Evolutionary conservation across 2,888 invertebrate genomes (phyloP).

Genomic region (Andricus quercusramuli): DNA sequence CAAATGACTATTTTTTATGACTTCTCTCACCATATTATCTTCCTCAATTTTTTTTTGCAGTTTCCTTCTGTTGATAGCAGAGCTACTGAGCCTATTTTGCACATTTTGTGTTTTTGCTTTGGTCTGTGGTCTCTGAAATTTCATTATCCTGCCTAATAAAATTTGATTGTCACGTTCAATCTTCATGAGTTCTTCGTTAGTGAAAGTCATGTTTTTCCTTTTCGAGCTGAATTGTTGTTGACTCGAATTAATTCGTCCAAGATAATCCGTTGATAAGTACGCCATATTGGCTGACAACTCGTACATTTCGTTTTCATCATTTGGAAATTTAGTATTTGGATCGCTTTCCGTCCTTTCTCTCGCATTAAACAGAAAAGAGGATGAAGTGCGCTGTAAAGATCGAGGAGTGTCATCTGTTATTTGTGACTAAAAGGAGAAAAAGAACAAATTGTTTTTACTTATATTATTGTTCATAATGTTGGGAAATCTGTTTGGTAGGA

Average conservation of each 20-base stretch:
- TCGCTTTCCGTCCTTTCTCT: slow-evolving; percentile 19
- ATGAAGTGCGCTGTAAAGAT: slow-evolving; percentile 58
- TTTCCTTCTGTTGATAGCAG: slow-evolving; percentile 79
- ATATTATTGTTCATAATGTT: no score
- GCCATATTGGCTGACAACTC: slow-evolving; percentile 52
- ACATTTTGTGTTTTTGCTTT: slow-evolving; percentile 53
- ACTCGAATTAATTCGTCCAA: slow-evolving; percentile 23
- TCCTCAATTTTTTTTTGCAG: slow-evolving; percentile 79
- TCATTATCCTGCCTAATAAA: slow-evolving; percentile 77
- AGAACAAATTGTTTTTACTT: background rate
- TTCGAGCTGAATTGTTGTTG: slow-evolving; percentile 15
- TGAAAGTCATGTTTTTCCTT: slow-evolving; percentile 78
- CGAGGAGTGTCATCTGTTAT: slow-evolving; percentile 60
- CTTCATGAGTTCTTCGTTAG: slow-evolving; percentile 75
- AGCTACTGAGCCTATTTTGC: slow-evolving; percentile 68
- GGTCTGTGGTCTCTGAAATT: slow-evolving; percentile 68
- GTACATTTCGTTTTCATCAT: slow-evolving; percentile 42
- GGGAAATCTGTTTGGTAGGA: no score
- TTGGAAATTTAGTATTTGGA: slow-evolving; percentile 44
- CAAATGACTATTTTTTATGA: no score
- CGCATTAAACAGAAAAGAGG: slow-evolving; percentile 32
- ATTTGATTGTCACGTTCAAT: slow-evolving; percentile 79
- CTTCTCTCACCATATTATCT: slow-evolving; percentile 79
- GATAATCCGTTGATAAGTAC: slow-evolving; percentile 20
- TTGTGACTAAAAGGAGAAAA: slow-evolving; percentile 53